Conservation (phyloP, 2,797 vertebrate genomes). For the Nothura maculosa region DNA sequence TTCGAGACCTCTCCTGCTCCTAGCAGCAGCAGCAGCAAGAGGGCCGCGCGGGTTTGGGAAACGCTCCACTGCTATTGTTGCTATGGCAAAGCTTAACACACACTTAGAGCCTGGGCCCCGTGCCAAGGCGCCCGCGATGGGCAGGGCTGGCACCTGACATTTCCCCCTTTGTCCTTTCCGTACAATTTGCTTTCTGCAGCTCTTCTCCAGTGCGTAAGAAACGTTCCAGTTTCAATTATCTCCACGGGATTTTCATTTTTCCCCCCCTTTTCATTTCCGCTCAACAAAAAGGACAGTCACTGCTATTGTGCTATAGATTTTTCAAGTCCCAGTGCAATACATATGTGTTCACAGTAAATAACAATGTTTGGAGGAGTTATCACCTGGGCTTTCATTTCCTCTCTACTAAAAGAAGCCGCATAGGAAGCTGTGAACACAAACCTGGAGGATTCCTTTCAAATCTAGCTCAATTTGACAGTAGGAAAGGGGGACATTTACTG, state of each 20-base stretch:
- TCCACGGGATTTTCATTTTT: background rate
- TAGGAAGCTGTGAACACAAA: background rate
- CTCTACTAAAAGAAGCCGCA: conserved; percentile 10
- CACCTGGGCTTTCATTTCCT: background rate
- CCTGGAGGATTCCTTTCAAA: background rate
- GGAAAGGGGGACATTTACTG: background rate
- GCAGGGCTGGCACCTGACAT: background rate
- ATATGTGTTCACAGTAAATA: background rate
- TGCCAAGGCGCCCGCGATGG: background rate
- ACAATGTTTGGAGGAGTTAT: background rate
- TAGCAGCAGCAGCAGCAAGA: conserved; percentile 9
- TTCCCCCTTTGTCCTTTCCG: conserved; percentile 35
- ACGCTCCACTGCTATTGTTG: background rate
- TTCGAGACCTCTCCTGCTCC: background rate
- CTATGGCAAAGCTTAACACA: conserved; percentile 32
- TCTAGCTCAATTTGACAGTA: background rate
- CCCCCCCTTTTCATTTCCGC: accelerated
- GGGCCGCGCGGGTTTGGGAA: background rate
- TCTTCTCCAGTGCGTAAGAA: conserved; percentile 38
- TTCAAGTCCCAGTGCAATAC: background rate
- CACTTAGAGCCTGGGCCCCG: background rate
- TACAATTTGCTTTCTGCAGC: conserved; percentile 46
- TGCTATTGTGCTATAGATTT: background rate
- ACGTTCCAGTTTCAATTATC: conserved; percentile 58
- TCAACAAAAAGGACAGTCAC: background rate